phyloP scores from a whole-genome alignment of 2,797 vertebrate species.

The Tadarida brasiliensis region DNA sequence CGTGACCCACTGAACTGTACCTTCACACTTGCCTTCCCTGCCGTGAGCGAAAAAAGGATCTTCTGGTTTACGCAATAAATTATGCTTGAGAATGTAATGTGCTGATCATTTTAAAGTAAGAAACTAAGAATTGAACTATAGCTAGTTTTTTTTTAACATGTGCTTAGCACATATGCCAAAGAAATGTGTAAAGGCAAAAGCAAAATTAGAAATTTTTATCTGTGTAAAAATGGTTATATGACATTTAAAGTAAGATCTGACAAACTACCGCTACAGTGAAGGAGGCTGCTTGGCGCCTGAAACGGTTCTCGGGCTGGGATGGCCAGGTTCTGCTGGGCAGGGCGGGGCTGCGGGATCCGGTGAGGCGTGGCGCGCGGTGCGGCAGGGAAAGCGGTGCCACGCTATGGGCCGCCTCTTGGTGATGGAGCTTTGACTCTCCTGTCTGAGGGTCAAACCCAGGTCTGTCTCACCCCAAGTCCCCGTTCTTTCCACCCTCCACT shows the following conservation, averaged over 20 bases:
- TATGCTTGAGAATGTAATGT: conserved; percentile 56
- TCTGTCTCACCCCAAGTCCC: neutral
- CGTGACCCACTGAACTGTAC: neutral
- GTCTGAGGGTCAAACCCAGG: neutral
- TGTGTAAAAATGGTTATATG: conserved; percentile 71
- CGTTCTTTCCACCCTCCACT: neutral
- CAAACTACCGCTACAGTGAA: conserved; percentile 27
- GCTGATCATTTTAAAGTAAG: conserved; percentile 76
- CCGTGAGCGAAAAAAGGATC: conserved; percentile 11
- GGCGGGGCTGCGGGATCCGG: neutral
- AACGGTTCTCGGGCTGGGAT: neutral
- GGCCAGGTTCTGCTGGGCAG: neutral
- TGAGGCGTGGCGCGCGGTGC: fast-evolving
- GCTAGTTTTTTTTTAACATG: conserved; percentile 66
- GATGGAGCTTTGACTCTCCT: neutral
- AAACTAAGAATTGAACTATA: conserved; percentile 72
- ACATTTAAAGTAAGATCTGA: conserved; percentile 76
- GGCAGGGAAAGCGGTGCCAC: neutral
- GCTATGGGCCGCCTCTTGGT: neutral
- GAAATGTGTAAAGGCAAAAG: conserved; percentile 76
- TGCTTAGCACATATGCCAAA: conserved; percentile 77
- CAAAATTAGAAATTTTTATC: conserved; percentile 79
- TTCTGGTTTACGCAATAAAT: conserved; percentile 67
- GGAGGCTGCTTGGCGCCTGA: neutral
- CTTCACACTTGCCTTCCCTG: neutral